These are phyloP conservation scores for Chloebia gouldiae DNA, from an alignment of 2,113 vertebrate species.

Conservation along the genomic window DNA sequence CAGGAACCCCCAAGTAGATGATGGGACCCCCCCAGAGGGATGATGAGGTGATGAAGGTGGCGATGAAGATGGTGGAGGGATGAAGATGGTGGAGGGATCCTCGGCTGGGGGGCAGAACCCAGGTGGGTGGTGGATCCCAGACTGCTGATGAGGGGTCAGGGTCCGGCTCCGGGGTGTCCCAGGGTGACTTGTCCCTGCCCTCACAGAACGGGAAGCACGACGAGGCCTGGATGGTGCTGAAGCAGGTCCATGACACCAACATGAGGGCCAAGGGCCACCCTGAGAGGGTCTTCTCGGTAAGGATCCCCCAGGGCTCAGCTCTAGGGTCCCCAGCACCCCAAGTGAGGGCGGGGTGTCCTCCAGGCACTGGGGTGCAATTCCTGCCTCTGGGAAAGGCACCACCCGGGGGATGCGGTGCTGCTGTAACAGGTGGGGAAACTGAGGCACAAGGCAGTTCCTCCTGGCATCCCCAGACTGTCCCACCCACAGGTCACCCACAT, in stretches of 20 bases:
- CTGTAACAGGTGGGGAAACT: background rate
- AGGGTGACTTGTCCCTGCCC: background rate
- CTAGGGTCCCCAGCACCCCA: background rate
- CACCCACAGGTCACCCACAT: conserved; percentile 90
- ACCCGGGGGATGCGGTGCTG: fast-evolving
- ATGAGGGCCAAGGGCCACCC: conserved; percentile 97
- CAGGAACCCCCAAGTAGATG: background rate
- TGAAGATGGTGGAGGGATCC: background rate
- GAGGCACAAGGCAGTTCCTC: background rate
- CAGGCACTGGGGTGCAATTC: background rate
- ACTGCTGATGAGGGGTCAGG: fast-evolving
- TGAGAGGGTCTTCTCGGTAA: conserved; percentile 94
- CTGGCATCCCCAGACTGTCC: fast-evolving
- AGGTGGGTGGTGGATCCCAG: background rate
- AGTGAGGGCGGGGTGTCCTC: background rate
- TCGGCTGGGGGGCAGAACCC: fast-evolving
- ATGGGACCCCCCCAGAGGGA: background rate
- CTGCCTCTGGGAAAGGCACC: fast-evolving
- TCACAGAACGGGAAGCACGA: conserved; percentile 94
- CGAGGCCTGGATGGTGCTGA: conserved; percentile 98
- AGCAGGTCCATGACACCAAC: conserved; percentile 98
- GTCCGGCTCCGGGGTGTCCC: fast-evolving
- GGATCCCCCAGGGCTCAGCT: background rate
- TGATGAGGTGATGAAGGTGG: background rate
- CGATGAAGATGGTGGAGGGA: background rate